Base-by-base conservation (phyloP, 2,888 invertebrate species). In the Priocnemis perturbator region DNA sequence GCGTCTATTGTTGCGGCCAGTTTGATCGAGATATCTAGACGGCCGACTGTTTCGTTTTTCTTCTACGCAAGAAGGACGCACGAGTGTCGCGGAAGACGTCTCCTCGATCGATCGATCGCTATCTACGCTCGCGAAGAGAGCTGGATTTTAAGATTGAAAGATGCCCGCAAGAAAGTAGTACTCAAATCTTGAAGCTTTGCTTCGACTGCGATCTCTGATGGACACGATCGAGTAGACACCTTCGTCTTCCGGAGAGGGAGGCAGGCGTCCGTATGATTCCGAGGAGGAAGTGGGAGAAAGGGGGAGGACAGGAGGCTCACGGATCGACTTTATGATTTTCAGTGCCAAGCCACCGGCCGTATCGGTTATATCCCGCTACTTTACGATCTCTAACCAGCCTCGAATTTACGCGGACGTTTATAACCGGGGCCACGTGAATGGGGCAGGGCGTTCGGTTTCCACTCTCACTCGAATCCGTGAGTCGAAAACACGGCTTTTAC, bases 341-440 rank as follows among this genome's bases (percentile, higher is more conserved):
- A 68, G 69, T 77, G 74, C 68, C 74, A 60, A 64, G 74, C 74
- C 77, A 69, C 67, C 59, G 74, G 76, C 74, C 72, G 63, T 69
- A 79, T 78, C 76, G 71, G 48, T 30, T 70, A 60, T 74, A 71
- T 80, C 77, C 69, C 44, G 62, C 69, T 66, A 77, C 62, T 81
- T 85, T 83, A 83, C 76, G 82, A 80, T 81, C 76, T 77, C 81
- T 85, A 87, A 87, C 85, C 84, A 86, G 84, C 81, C 71, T 75
- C 81, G 82, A 86, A 86, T 87, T 87, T 87, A 86, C 85, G 83
- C 79, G 80, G 86, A 87, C 86, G 76, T 86, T 87, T 86, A 86
- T 85, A 85, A 81, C 83, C 81, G 73, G 37, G 75, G 73, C 79
- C 78, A 81, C 81, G 83, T 83, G 85, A 86, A 84, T 81, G 85